Evolutionary conservation across 2,797 vertebrate species (phyloP), one percentile per base, ranked within the genome.

Genomic region (Champsocephalus gunnari): DNA sequence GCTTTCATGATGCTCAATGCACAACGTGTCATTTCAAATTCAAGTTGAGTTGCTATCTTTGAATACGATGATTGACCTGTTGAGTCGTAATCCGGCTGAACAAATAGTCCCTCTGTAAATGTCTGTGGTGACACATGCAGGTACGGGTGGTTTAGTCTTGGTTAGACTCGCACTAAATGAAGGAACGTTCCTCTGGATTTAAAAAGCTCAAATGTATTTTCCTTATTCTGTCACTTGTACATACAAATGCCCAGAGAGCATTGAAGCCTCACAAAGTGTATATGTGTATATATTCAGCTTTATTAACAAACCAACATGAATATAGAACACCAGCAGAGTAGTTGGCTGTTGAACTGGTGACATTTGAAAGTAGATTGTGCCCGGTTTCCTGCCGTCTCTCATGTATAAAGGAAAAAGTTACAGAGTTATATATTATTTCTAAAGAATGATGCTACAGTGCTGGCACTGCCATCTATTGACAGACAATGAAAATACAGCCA

Each of bases 391-490:
- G 88, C 83, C 85, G 83, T 77, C 71, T 83, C 56, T 43, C 55
- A 9, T 91, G 87, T 92, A 87, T 74, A 90, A 81, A 91, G 76
- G 50, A 84, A 82, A 88, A 63, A 85, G 77, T 89, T 82, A 76
- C 64, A 89, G 66, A 88, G 81, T 74, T 91, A 12, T 93, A 90
- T 92, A 91, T 90, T 89, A 84, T 90, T 85, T 87, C 86, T 85
- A 71, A 85, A 73, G 79, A 89, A 80, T 67, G 87, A 90, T 77
- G 81, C 83, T 92, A 87, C 94, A 95, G 95, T 95, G 94, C 95
- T 91, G 95, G 94, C 94, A 93, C 95, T 95, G 95, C 94, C 94
- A 92, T 90, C 94, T 93, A 87, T 85, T 91, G 93, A 93, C 83
- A 34, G 86, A 93, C 80, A 77, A 84, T 88, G 86, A 88, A 88